These are phyloP conservation scores for Eristalinus aeneus DNA, from an alignment of 2,888 invertebrate species.

Conservation along the genomic window DNA sequence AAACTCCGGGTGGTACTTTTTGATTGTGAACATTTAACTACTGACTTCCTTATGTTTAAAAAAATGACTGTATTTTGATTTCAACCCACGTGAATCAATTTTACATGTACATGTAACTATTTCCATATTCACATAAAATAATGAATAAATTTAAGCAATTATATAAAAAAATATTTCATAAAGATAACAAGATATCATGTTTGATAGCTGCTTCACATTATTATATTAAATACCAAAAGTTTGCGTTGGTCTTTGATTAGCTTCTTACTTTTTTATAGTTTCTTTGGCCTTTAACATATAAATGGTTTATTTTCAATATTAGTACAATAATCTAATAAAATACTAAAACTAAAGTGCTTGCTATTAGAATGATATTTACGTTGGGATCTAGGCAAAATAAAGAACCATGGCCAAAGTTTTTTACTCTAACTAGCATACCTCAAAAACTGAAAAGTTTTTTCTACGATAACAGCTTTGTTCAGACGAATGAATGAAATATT, in stretches of 20 bases:
- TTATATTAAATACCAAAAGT: background rate
- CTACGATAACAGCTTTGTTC: background rate
- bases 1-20: background rate
- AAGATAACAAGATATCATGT: no score
- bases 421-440: background rate
- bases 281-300: background rate
- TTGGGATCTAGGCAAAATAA: background rate
- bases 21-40: background rate
- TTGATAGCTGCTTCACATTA: no score
- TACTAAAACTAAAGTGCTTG: no score
- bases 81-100: no score
- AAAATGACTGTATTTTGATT: no score
- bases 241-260: background rate
- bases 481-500: background rate
- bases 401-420: background rate
- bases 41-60: background rate
- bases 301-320: background rate
- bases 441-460: background rate
- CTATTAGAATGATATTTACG: background rate
- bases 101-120: no score
- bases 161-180: no score
- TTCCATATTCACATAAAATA: no score
- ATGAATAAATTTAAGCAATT: no score
- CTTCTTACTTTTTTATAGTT: background rate
- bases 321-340: background rate